phyloP scores from a whole-genome alignment of 2,888 invertebrate genomes.

The Eustalomyia histrio region DNA sequence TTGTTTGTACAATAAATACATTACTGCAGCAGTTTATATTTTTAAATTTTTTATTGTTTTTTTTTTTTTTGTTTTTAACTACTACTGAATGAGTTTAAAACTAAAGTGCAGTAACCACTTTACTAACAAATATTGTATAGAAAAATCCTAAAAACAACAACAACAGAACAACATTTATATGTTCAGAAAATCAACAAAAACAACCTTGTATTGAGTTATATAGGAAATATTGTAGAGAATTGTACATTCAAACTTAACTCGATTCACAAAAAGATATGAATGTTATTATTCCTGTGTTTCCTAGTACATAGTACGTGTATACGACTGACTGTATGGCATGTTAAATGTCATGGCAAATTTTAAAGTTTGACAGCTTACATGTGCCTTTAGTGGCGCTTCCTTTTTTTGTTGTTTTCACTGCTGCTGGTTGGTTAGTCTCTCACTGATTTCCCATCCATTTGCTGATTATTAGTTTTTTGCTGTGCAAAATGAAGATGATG shows the following conservation, averaged over 20 bases:
- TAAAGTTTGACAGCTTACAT: conserved; percentile 78
- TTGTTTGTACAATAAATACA: conserved; percentile 17
- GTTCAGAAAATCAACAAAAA: neutral
- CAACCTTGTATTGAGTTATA: conserved; percentile 36
- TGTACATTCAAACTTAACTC: neutral
- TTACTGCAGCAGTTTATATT: conserved; percentile 35
- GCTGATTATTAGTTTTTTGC: conserved; percentile 28
- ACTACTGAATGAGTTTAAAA: conserved; percentile 13
- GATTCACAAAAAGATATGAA: conserved; percentile 28
- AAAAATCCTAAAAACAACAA: neutral
- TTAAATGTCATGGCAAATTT: conserved; percentile 78
- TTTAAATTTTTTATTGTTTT: conserved; percentile 23
- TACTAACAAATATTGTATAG: neutral
- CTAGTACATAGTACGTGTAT: conserved; percentile 19
- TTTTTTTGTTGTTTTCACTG: conserved; percentile 37
- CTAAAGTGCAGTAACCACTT: conserved; percentile 26
- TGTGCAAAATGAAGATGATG: conserved; percentile 1
- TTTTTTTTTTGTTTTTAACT: neutral
- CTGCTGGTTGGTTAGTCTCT: conserved; percentile 8
- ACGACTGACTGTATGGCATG: conserved; percentile 69
- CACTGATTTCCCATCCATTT: conserved; percentile 43
- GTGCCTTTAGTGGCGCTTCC: conserved; percentile 64
- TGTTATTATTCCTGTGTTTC: conserved; percentile 42
- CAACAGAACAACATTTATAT: neutral
- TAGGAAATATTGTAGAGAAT: neutral